phyloP scores from a whole-genome alignment of 92 coral and sea anemone species.

The Porites cylindrica region DNA sequence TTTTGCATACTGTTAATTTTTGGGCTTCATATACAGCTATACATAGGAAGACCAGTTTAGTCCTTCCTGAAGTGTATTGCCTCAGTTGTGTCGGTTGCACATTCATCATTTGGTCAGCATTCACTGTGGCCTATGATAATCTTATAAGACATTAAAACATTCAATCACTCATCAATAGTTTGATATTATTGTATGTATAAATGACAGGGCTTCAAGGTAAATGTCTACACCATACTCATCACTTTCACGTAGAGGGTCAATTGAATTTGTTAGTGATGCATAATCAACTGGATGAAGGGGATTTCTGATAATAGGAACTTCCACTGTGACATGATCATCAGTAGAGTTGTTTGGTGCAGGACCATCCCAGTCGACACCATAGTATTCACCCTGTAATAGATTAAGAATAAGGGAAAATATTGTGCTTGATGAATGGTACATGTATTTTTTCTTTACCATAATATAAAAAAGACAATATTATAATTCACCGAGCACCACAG shows the following conservation, averaged over 20 bases:
- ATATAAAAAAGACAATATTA: too few relatives aligned
- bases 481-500: too few relatives aligned
- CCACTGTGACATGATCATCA: conserved; percentile 33
- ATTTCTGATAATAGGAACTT: conserved; percentile 40
- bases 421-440: too few relatives aligned
- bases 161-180: conserved; percentile 9
- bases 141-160: conserved; percentile 1
- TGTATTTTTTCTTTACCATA: too few relatives aligned
- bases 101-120: too few relatives aligned
- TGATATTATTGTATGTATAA: conserved; percentile 30
- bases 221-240: conserved; percentile 46
- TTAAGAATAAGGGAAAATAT: neutral
- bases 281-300: conserved; percentile 28
- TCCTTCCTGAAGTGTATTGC: too few relatives aligned
- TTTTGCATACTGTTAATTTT: neutral
- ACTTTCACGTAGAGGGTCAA: conserved; percentile 43
- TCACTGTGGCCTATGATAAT: neutral
- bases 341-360: conserved; percentile 35
- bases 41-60: too few relatives aligned
- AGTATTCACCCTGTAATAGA: conserved; percentile 38
- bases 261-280: conserved; percentile 22
- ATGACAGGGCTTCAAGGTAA: conserved; percentile 37
- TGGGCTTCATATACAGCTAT: neutral
- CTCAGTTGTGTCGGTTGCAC: too few relatives aligned
- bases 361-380: conserved; percentile 66